Percentiles rank a stretch among this genome's conserved stretches.
Conservation (phyloP, 2,888 invertebrate genomes). For the Phragmatobia fuliginosa region DNA sequence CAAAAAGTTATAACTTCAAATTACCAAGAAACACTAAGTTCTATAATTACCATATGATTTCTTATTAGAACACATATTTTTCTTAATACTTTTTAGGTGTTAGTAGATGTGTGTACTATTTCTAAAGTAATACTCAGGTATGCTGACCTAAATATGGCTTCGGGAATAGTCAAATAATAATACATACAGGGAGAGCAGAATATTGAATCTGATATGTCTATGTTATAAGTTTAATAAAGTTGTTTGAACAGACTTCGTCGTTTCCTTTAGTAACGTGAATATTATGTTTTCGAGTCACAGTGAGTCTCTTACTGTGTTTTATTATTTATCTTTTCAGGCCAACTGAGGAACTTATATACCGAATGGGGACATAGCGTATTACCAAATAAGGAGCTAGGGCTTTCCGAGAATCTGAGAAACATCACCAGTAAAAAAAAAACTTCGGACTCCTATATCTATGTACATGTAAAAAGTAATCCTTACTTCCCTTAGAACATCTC, state of each 20-base stretch:
- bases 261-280: neutral
- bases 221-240: neutral
- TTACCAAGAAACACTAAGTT: too few relatives aligned
- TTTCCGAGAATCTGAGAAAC: too few relatives aligned
- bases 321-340: neutral
- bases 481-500: too few relatives aligned
- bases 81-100: neutral
- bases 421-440: too few relatives aligned
- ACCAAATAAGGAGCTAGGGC: too few relatives aligned
- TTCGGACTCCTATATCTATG: too few relatives aligned
- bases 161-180: neutral
- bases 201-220: neutral
- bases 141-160: neutral
- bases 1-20: too few relatives aligned
- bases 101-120: neutral
- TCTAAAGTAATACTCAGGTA: neutral
- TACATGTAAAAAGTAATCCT: too few relatives aligned
- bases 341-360: too few relatives aligned
- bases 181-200: neutral
- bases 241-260: neutral
- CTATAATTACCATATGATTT: neutral
- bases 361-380: too few relatives aligned
- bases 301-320: neutral
- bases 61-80: neutral
- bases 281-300: neutral